These are phyloP conservation scores for Theretra japonica DNA, from an alignment of 2,888 invertebrate genomes.

Conservation along the genomic window DNA sequence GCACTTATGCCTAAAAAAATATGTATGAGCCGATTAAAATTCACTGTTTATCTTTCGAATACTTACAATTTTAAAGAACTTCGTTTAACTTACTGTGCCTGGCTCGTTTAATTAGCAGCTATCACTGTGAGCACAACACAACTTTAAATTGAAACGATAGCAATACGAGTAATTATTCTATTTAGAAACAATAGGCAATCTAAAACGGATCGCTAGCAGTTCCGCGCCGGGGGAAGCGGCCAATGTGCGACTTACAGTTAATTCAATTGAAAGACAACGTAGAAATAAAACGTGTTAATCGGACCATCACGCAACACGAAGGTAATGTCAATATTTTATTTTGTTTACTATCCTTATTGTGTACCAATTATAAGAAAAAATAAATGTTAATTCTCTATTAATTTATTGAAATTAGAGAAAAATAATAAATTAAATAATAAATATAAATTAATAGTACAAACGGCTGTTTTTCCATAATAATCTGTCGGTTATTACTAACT, in stretches of 20 bases:
- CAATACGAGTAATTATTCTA: conserved; percentile 8
- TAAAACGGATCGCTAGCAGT: neutral
- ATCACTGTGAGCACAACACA: neutral
- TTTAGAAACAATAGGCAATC: conserved; percentile 14
- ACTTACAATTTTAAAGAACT: no score
- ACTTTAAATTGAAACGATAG: neutral
- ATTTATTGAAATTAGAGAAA: no score
- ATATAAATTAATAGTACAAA: no score
- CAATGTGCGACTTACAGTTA: neutral
- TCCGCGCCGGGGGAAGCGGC: conserved; percentile 17
- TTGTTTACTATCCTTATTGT: neutral
- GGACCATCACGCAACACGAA: neutral
- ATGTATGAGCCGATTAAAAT: no score
- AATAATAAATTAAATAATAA: no score
- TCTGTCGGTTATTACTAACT: no score
- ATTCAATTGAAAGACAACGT: conserved; percentile 4
- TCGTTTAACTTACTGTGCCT: no score
- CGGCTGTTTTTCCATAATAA: no score
- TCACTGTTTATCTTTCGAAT: no score
- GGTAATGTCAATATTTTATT: neutral
- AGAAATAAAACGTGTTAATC: conserved; percentile 1
- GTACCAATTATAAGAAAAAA: neutral
- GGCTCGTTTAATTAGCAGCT: neutral
- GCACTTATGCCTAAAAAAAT: no score
- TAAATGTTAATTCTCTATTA: no score